Evolutionary conservation across 2,888 invertebrate genomes (phyloP).

Genomic region (Kuschelorhynchus macadamiae): DNA sequence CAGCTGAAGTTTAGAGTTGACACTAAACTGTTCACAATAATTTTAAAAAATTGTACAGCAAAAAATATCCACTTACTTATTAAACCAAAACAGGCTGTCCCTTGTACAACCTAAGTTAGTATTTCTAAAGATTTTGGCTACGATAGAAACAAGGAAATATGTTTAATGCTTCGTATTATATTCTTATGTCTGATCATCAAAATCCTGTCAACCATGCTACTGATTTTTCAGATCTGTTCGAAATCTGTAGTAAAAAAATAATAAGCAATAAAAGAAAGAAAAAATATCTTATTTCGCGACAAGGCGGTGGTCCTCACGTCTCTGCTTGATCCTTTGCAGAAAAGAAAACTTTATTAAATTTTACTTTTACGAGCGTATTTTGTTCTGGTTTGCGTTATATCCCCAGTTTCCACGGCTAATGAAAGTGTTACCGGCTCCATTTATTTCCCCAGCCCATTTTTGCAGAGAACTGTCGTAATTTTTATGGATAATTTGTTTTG

Average conservation of each 20-base stretch:
- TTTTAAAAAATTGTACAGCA: too few relatives aligned
- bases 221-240: constrained; percentile 34
- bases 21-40: too few relatives aligned
- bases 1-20: too few relatives aligned
- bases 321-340: constrained; percentile 44
- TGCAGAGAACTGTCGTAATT: constrained; percentile 46
- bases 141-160: too few relatives aligned
- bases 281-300: constrained; percentile 45
- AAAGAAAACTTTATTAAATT: constrained; percentile 52
- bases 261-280: constrained; percentile 49
- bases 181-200: constrained; percentile 15
- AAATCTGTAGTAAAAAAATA: constrained; percentile 44
- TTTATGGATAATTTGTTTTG: constrained; percentile 50
- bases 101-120: too few relatives aligned
- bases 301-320: constrained; percentile 42
- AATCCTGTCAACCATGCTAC: constrained; percentile 23
- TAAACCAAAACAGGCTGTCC: too few relatives aligned
- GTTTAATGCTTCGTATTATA: too few relatives aligned
- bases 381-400: constrained; percentile 51
- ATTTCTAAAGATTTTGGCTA: too few relatives aligned
- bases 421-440: constrained; percentile 50
- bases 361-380: constrained; percentile 50
- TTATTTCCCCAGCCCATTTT: constrained; percentile 43
- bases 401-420: constrained; percentile 47
- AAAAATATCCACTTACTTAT: too few relatives aligned